Evolutionary conservation across 1,140 invertebrate species (phyloP).

Genomic region (Bombus impatiens): DNA sequence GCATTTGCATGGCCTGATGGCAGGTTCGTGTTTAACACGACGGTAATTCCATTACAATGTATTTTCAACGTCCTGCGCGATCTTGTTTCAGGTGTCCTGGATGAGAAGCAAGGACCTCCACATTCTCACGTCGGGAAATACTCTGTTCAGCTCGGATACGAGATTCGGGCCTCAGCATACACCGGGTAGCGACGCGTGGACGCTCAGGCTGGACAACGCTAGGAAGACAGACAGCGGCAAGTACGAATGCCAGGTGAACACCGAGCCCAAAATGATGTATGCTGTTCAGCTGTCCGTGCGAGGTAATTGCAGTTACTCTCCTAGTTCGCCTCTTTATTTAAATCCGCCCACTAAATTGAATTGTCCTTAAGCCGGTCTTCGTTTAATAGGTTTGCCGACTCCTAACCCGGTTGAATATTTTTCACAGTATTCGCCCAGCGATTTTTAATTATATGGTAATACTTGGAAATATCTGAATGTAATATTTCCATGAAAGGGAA

Average conservation of each 20-base stretch:
- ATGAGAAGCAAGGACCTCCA: conserved; percentile 88
- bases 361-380: conserved; percentile 17
- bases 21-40: neutral
- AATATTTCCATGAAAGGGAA: neutral
- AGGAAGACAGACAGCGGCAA: conserved; percentile 86
- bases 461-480: neutral
- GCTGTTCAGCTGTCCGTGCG: conserved; percentile 86
- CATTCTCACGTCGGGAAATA: conserved; percentile 87
- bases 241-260: conserved; percentile 92
- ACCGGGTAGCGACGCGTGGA: conserved; percentile 85
- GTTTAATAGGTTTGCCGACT: conserved; percentile 28
- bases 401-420: neutral
- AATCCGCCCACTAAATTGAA: conserved; percentile 32
- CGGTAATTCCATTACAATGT: conserved; percentile 18
- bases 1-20: neutral
- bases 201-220: conserved; percentile 86
- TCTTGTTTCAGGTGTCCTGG: conserved; percentile 88
- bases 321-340: conserved; percentile 26
- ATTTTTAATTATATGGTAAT: conserved; percentile 22
- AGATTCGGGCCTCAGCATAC: conserved; percentile 85
- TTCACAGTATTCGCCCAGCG: neutral
- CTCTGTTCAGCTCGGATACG: conserved; percentile 88
- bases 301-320: conserved; percentile 80
- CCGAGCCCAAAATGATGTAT: conserved; percentile 90
- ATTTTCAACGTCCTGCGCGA: neutral